Base-by-base conservation (phyloP, 2,888 invertebrate genomes). In the Argyresthia albistria region DNA sequence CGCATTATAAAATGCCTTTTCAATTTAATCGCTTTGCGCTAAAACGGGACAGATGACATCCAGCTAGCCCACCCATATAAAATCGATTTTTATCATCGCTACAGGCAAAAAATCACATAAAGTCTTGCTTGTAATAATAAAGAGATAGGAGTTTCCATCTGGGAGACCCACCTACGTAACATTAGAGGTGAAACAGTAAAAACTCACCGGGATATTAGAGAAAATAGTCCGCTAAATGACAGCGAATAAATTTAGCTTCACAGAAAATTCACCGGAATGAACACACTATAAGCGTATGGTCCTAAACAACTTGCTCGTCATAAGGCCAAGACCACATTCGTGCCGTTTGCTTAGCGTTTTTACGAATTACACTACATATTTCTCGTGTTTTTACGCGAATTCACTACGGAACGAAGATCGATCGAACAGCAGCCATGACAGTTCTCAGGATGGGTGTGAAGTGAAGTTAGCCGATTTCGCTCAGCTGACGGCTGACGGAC, bases 81-180 rank as follows among this genome's bases (percentile, higher is more conserved):
- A 75, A 88, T 88, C 86, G 88, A 88, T 88, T 88, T 87, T 86
- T 77, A 80, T 70, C 71, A 64, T 67, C 69, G 67, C 69, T 61
- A 46, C 58, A 61, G 61, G 54, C 58, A 48, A 60, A 66, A 62
- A 65, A 65, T 59, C 58, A 55, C 57, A 64, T 59, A 62, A 66
- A 70, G 67, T 63, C 57, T 46, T 35, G 57, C 54, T 57, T 54
- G 57, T 57, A 65, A 60, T 59, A 56, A 60, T 56, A 58, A 58
- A 59, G 59, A 66, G 65, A 57, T 63, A 51, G 53, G 56, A 59
- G 52, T 50, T 51, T 54, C 59, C 52, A 53, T 35, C 54, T 56
- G 59, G 52, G 54, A 57, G 64, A 60, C 56, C 58, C 60, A 56
- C 58, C 56, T 60, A 63, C 62, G 60, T 58, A 53, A 54, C 54